These are phyloP conservation scores for Phoxinus phoxinus DNA, from an alignment of 2,113 vertebrate genomes.

Conservation along the genomic window DNA sequence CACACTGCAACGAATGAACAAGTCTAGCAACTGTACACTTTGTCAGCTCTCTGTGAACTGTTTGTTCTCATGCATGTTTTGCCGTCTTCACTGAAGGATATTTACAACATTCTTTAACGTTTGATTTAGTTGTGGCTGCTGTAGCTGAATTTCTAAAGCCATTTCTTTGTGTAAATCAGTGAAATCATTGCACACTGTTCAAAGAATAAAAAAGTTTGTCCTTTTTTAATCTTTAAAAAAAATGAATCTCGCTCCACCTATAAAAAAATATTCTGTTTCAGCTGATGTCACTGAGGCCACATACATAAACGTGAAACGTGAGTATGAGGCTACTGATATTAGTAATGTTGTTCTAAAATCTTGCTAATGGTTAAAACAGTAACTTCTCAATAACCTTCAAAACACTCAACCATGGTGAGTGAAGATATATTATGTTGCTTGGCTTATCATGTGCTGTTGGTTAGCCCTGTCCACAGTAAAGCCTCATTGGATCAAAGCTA, in stretches of 20 bases:
- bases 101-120: not conserved
- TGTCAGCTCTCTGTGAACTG: not conserved
- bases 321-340: not conserved
- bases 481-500: no score
- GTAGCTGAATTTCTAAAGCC: not conserved
- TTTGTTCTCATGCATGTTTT: not conserved
- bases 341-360: not conserved
- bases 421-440: no score
- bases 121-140: not conserved
- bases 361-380: not conserved
- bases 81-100: not conserved
- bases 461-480: no score
- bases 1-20: not conserved
- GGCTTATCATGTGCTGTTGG: no score
- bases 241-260: not conserved
- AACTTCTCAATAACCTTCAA: not conserved
- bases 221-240: not conserved
- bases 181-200: not conserved
- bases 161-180: no score
- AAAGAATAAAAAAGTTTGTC: not conserved
- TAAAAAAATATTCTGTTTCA: not conserved
- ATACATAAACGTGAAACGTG: not conserved
- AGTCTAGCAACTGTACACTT: slow-evolving; percentile 3
- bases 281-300: not conserved
- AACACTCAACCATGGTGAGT: not conserved